Evolutionary conservation across 2,888 invertebrate species (phyloP), one percentile per base, ranked within the genome.

Genomic region (Dolichomitus sp.): DNA sequence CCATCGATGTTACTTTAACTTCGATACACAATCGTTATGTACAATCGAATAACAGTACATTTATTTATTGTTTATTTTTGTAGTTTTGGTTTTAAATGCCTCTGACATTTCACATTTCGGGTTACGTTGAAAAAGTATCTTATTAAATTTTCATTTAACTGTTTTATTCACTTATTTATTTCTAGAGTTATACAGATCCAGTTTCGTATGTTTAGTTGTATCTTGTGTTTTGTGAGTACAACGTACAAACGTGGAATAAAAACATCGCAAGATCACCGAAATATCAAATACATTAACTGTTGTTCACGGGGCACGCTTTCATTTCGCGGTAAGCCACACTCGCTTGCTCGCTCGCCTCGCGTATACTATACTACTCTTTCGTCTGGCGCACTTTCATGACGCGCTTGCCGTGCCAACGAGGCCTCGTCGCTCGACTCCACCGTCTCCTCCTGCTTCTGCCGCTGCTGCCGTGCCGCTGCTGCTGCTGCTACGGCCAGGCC

Each of bases 301-400:
- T 66, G 57, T 66, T 52, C 33, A 45, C 52, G 40, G 23, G 17
- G 70, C 66, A 45, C 42, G 75, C 66, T 75, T 75, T 75, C 75
- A 66, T 66, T 75, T 75, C 75, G 65, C 75, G 75, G 27, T 50
- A 73, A 73, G 33, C 48, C 37, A 73, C 61, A 54, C 37, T 17
- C 72, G 27, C 57, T 19, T 19, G 19, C 59, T 61, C 61, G 73
- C 45, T 33, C 12, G 33, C 61, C 73, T 50, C 48, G 73, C 61
- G 33, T 37, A 54, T 66, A 75, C 66, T 66, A 76, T 76, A 59
- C 54, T 68, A 40, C 50, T 59, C 61, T 68, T 69, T 70, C 61
- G 82, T 70, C 73, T 80, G 80, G 77, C 80, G 76, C 68, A 83
- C 80, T 83, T 83, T 83, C 83, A 74, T 83, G 83, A 83, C 83